A percentile compares a stretch with the other conserved stretches of the same genome.
phyloP scores from a whole-genome alignment of 2,888 invertebrate genomes.

The Lasioglossum calceatum region DNA sequence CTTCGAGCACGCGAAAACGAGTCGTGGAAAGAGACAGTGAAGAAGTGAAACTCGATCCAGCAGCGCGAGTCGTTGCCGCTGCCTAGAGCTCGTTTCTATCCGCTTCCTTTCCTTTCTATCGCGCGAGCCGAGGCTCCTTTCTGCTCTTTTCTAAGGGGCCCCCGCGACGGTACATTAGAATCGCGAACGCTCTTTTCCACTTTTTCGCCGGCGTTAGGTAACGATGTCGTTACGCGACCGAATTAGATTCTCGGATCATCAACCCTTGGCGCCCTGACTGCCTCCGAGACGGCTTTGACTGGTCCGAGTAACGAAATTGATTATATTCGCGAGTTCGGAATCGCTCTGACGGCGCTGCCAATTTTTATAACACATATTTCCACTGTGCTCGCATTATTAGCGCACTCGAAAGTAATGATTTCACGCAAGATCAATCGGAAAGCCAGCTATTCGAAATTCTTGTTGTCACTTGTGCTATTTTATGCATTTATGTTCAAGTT shows the following conservation, averaged over 20 bases:
- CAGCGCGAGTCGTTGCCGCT: slow-evolving; percentile 42
- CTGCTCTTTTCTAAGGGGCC: slow-evolving; percentile 37
- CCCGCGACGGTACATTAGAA: slow-evolving; percentile 45
- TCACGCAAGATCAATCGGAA: not conserved
- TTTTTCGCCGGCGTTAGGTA: slow-evolving; percentile 1
- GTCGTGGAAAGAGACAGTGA: slow-evolving; percentile 68
- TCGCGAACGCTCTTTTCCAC: slow-evolving; percentile 21
- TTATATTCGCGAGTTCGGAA: not conserved
- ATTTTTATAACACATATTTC: not conserved
- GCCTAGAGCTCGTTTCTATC: slow-evolving; percentile 63
- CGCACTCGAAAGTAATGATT: not conserved
- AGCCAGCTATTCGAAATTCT: too few species aligned
- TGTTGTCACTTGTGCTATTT: too few species aligned
- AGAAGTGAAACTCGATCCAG: slow-evolving; percentile 73
- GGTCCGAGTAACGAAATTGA: not conserved
- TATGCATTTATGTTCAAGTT: too few species aligned
- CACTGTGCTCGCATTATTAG: not conserved
- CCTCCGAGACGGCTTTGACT: not conserved
- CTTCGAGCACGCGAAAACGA: slow-evolving; percentile 63
- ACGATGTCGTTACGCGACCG: slow-evolving; percentile 6
- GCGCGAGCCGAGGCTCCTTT: slow-evolving; percentile 56
- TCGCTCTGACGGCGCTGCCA: not conserved
- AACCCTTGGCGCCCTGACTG: slow-evolving; percentile 5
- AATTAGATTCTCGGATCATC: slow-evolving; percentile 16
- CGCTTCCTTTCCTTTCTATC: slow-evolving; percentile 68